Base-by-base conservation (phyloP, 2,797 vertebrate species). In the Hirundo rustica region DNA sequence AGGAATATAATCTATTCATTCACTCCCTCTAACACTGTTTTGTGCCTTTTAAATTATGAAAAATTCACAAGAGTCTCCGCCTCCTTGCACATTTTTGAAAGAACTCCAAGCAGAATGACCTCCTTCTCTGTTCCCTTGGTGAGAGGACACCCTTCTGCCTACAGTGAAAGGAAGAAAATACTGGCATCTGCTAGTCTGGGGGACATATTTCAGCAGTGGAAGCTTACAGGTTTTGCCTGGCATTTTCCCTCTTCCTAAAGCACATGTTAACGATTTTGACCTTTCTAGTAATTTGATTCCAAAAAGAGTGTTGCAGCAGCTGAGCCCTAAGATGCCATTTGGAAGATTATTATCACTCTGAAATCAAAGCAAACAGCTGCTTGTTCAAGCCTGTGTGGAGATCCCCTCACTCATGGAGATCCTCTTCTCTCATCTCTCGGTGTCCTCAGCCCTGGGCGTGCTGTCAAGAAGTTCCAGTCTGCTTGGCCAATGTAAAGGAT, bases 261-360 rank as follows among this genome's bases (percentile, higher is more conserved):
- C 17, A 4, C 67, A 55, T 82, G 85, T 92, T 95, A 96, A 95
- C 77, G 40, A 89, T 77, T 95, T 93, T 95, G 94, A 97, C 96
- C 96, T 97, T 96, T 96, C 61, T 47, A 34, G 94, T 97, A 96
- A 97, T 96, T 96, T 92, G 85, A 96, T 96, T 98, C 88, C 94
- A 85, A 95, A 92, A 86, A 13, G 57, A 65, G 85, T 36, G 60
- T 57, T 60, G 78, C 78, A 84, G 92, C 82, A 91, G 40, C 90
- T 89, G 95, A 93, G 74, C 78, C 66, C 64, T 75, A 45, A 89
- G 73, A 88, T 92, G 93, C 93, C 85, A 85, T 89, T 94, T 92
- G 76, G 84, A 83, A 94, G 72, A 70, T 85, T 88, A 81, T 85
- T 81, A 65, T 72, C 23, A 2, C 44, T 87, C 85, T 47, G 61